Base-by-base conservation (phyloP, 1,140 invertebrate genomes). In the Battus philenor region DNA sequence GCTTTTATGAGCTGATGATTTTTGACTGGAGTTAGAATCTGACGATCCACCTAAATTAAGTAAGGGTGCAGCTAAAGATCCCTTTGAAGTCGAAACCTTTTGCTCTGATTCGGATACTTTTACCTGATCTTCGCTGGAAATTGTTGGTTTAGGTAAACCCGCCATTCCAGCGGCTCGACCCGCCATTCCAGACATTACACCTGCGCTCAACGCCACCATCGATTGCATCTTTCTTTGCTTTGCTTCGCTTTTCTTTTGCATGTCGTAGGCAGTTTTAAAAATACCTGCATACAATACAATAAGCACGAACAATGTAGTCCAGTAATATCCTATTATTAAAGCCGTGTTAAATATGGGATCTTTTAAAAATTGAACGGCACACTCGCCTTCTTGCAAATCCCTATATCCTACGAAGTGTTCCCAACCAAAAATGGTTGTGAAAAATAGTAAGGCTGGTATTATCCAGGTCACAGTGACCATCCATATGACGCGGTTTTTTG, bases 371-470 rank as follows among this genome's bases (percentile, higher is more conserved):
- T 99, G 98, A 1, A 99, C 98, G 24, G 96, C 94, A 76, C 98
- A 99, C 73, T 98, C 92, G 4, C 94, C 94, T 0, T 94, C 93
- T 47, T 90, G 86, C 10, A 98, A 86, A 64, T 98, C 95, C 44
- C 97, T 87, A 64, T 94, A 94, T 1, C 97, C 98, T 18, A 97
- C 93, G 68, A 99, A 99, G 74, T 97, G 95, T 75, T 99, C 97
- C 97, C 98, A 99, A 16, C 98, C 98, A 70, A 99, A 98, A 53
- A 99, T 99, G 43, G 96, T 97, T 41, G 97, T 97, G 78, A 99
- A 99, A 82, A 99, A 99, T 2, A 99, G 87, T 8, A 98, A 83
- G 0, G 96, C 94, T 2, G 98, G 98, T 46, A 99, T 94, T 18
- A 99, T 95, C 98, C 98, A 99, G 0, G 97, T 99, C 7, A 99